Evolutionary conservation across 2,888 invertebrate genomes (phyloP).

Genomic region (Cheiracanthium punctorium): DNA sequence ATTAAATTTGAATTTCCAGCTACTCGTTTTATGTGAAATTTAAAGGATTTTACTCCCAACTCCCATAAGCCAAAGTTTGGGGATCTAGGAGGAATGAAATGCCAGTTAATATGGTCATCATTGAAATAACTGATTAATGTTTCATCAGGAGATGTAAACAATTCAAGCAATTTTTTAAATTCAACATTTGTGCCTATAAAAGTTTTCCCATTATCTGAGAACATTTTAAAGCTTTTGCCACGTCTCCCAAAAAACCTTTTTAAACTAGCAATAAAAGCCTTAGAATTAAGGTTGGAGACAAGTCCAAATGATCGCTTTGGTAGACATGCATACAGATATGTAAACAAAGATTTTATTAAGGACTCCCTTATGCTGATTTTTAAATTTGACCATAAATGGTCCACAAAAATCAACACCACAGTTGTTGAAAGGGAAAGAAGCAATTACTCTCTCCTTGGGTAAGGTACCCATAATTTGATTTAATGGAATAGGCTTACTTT

Average conservation of each 20-base stretch:
- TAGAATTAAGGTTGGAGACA: no score
- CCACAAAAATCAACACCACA: constrained; percentile 10
- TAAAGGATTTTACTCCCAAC: no score
- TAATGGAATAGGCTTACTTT: neutral
- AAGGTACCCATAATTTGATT: neutral
- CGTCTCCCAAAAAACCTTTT: no score
- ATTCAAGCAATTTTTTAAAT: neutral
- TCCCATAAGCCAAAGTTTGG: no score
- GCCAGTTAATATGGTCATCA: neutral
- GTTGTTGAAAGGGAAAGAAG: neutral
- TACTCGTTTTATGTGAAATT: no score
- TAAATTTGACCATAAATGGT: constrained; percentile 7
- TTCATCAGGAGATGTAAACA: neutral
- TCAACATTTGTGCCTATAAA: neutral
- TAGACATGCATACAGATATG: no score
- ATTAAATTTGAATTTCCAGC: no score
- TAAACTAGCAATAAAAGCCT: no score
- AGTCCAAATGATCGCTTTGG: no score
- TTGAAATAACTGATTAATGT: neutral
- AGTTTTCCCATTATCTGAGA: neutral
- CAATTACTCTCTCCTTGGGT: neutral
- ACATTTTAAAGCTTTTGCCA: neutral
- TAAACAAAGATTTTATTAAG: no score
- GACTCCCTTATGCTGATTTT: constrained; percentile 1
- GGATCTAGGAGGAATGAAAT: no score